These are phyloP conservation scores for Smutsia temminckii DNA, from an alignment of 2,797 vertebrate species.

Conservation along the genomic window DNA sequence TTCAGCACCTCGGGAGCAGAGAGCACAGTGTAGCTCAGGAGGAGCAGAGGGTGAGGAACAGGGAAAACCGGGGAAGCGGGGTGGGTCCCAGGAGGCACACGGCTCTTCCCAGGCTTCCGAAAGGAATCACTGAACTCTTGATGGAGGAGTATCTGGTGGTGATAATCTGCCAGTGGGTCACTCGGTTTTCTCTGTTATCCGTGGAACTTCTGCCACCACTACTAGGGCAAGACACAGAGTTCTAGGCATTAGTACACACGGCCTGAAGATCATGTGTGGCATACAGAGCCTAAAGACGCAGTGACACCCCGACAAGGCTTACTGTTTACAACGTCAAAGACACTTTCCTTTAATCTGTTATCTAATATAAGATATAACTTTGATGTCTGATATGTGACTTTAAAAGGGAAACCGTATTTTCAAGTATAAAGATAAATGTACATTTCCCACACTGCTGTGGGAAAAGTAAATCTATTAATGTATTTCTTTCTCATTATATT, in stretches of 20 bases:
- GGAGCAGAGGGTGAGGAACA: neutral
- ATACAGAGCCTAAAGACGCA: neutral
- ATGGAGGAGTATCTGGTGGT: neutral
- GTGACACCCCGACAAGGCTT: neutral
- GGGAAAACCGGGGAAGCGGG: neutral
- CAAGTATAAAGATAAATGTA: neutral
- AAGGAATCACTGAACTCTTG: neutral
- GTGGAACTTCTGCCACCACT: neutral
- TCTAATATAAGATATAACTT: neutral
- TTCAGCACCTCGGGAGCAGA: neutral
- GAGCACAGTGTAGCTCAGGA: neutral
- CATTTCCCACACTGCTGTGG: neutral
- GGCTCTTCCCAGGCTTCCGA: neutral
- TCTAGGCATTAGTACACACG: neutral
- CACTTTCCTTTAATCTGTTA: neutral
- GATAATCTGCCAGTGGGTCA: neutral
- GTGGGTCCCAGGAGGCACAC: neutral
- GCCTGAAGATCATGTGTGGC: neutral
- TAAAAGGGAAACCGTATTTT: neutral
- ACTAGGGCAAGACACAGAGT: neutral
- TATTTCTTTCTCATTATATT: slow-evolving; percentile 24
- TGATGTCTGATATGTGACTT: neutral
- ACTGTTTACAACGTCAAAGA: neutral
- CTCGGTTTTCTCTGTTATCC: neutral
- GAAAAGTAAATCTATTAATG: neutral